Base-by-base conservation (phyloP, 2,888 invertebrate species). In the Xestia sexstrigata region DNA sequence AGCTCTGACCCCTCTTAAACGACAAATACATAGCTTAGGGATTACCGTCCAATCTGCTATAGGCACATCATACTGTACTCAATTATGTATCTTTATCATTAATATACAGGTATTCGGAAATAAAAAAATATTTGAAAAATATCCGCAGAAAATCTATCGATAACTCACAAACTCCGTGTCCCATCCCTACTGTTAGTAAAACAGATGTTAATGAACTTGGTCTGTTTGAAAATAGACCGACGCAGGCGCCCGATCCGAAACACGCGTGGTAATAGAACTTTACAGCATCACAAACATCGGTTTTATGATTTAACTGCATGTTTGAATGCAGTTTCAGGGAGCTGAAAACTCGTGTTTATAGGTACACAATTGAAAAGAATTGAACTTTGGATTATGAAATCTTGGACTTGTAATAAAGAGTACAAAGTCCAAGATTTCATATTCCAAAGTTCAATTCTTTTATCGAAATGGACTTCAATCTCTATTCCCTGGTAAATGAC, bases 171-270 rank as follows among this genome's bases (percentile, higher is more conserved):
- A 23, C 13, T 0, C 9, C 26, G 20, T 30, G 69, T 83, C 88
- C 70, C 92, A 87, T 80, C 91, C 58, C 89, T 91, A 89, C 2
- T 23, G 70, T 66, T 83, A 89, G 89, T 89, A 87, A 89, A 90
- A 82, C 87, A 81, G 89, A 87, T 89, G 92, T 91, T 93, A 93
- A 92, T 93, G 93, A 93, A 93, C 93, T 93, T 93, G 92, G 89
- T 79, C 52, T 69, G 81, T 89, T 86, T 90, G 84, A 86, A 92
- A 92, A 92, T 93, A 93, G 92, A 88, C 81, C 90, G 79, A 49
- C 79, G 81, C 88, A 82, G 81, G 78, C 83, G 79, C 73, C 73
- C 78, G 78, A 78, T 30, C 69, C 66, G 67, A 42, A 66, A 72
- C 74, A 52, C 65, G 65, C 58, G 71, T 78, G 67, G 74, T 79